phyloP scores from a whole-genome alignment of 2,888 invertebrate genomes.

The Marronus borbonicus region DNA sequence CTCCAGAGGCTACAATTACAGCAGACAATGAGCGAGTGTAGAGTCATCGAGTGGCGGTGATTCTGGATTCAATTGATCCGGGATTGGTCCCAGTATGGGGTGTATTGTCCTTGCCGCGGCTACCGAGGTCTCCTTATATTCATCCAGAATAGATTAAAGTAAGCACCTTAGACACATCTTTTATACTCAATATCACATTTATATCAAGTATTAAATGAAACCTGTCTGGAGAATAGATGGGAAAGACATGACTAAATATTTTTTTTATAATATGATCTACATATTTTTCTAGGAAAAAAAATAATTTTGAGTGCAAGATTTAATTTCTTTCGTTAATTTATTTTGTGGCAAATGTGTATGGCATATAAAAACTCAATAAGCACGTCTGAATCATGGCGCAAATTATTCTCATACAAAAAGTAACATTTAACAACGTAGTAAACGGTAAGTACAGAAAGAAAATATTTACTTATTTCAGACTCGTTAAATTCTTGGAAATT shows the following conservation, averaged over 20 bases:
- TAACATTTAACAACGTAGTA: too few species aligned
- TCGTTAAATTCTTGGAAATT: too few species aligned
- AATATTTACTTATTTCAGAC: too few species aligned
- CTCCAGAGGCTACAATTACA: slow-evolving; percentile 70
- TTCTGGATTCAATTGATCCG: slow-evolving; percentile 68
- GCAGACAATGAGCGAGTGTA: slow-evolving; percentile 68
- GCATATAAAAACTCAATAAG: too few species aligned
- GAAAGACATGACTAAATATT: not conserved
- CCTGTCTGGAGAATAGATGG: slow-evolving; percentile 4
- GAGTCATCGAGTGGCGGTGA: slow-evolving; percentile 68
- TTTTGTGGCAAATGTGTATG: too few species aligned
- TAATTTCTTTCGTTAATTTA: too few species aligned
- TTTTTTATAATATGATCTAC: too few species aligned
- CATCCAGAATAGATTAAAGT: slow-evolving; percentile 54
- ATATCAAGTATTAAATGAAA: slow-evolving; percentile 35
- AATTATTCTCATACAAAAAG: too few species aligned
- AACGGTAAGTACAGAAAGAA: too few species aligned
- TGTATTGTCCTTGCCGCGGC: slow-evolving; percentile 66
- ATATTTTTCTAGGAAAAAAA: too few species aligned
- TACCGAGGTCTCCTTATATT: slow-evolving; percentile 59
- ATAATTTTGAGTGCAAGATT: too few species aligned
- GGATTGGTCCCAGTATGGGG: slow-evolving; percentile 69
- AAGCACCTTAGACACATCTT: slow-evolving; percentile 49
- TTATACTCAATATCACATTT: slow-evolving; percentile 42
- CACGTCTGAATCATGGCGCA: too few species aligned